Evolutionary conservation across 2,113 vertebrate species (phyloP).

Genomic region (Elephantulus edwardii): DNA sequence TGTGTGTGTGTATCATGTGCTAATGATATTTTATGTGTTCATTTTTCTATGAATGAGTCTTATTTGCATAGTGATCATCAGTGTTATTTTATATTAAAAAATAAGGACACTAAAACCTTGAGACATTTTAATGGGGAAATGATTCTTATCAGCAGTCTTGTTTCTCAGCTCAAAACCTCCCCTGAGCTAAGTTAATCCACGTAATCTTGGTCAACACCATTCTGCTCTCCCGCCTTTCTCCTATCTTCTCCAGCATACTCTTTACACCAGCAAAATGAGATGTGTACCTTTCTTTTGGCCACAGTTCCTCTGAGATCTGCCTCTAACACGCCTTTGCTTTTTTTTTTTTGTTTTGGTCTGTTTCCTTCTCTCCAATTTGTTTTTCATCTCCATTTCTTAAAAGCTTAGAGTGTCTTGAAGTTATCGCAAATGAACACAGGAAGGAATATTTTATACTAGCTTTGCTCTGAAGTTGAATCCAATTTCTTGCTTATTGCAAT

Average conservation of each 20-base stretch:
- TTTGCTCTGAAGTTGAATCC: neutral
- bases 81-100: neutral
- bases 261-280: neutral
- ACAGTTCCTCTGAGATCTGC: fast-evolving
- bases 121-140: neutral
- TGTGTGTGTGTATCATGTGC: too few species aligned
- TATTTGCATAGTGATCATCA: neutral
- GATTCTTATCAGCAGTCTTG: fast-evolving
- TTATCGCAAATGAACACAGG: neutral
- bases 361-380: neutral
- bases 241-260: neutral
- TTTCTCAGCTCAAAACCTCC: neutral
- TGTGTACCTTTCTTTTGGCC: fast-evolving
- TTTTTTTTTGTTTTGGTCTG: neutral
- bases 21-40: neutral
- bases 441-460: neutral
- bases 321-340: neutral
- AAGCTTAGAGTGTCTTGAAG: neutral
- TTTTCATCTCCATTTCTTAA: neutral
- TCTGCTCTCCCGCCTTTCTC: fast-evolving
- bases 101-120: neutral
- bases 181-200: fast-evolving
- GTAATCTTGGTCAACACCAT: fast-evolving
- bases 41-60: neutral
- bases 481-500: neutral